phyloP scores from a whole-genome alignment of 2,888 invertebrate species.

The Nymphalis c-album region DNA sequence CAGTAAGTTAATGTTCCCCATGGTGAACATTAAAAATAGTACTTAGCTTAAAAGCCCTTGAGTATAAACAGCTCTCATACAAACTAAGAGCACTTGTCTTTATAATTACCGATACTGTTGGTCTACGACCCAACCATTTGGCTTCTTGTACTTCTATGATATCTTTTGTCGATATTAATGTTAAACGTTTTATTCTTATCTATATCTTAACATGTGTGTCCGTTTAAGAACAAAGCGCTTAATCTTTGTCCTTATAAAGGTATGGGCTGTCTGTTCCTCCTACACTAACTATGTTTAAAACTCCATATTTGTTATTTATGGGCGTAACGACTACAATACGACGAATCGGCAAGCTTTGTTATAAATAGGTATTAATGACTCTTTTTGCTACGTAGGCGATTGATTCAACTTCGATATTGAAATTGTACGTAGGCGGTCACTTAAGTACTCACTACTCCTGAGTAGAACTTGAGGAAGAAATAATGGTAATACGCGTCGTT shows the following conservation, averaged over 20 bases:
- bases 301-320: slow-evolving; percentile 74
- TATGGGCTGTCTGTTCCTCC: slow-evolving; percentile 66
- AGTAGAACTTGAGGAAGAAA: slow-evolving; percentile 47
- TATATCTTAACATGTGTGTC: slow-evolving; percentile 19
- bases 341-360: slow-evolving; percentile 77
- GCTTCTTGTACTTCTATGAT: slow-evolving; percentile 18
- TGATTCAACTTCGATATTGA: slow-evolving; percentile 76
- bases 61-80: slow-evolving; percentile 27
- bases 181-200: slow-evolving; percentile 1
- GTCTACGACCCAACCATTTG: slow-evolving; percentile 17
- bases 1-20: neutral
- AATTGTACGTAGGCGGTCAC: slow-evolving; percentile 66
- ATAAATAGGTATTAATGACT: slow-evolving; percentile 65
- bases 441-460: slow-evolving; percentile 48
- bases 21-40: slow-evolving; percentile 19
- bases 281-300: slow-evolving; percentile 67
- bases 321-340: slow-evolving; percentile 64
- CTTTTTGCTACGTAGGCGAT: slow-evolving; percentile 69
- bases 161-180: slow-evolving; percentile 7
- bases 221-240: slow-evolving; percentile 30
- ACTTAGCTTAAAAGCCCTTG: slow-evolving; percentile 30
- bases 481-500: slow-evolving; percentile 49
- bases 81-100: slow-evolving; percentile 25
- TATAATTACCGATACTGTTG: slow-evolving; percentile 23
- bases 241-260: slow-evolving; percentile 57